Percentiles rank a stretch among this genome's conserved stretches.
These are phyloP conservation scores for Brachypteracias leptosomus DNA, from an alignment of 2,113 vertebrate species.

Conservation along the genomic window DNA sequence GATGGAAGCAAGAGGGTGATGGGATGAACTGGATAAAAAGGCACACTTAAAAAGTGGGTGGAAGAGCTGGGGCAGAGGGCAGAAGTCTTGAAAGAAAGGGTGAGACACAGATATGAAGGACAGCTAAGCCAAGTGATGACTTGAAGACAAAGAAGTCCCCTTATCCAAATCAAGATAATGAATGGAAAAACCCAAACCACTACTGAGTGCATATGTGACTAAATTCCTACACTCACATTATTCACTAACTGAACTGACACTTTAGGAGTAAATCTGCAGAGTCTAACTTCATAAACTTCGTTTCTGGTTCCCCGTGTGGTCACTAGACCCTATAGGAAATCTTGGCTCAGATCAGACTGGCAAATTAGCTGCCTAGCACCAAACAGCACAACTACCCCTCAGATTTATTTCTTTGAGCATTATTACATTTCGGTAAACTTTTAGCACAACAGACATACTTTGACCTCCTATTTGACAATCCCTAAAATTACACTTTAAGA, in stretches of 20 bases:
- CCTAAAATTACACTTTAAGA: not conserved
- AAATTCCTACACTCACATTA: not conserved
- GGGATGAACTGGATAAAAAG: not conserved
- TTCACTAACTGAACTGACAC: not conserved
- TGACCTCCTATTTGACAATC: not conserved
- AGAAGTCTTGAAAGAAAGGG: not conserved
- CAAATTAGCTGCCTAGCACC: not conserved
- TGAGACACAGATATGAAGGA: not conserved
- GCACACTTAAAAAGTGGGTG: not conserved
- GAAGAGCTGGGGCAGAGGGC: not conserved
- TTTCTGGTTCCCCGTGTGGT: not conserved
- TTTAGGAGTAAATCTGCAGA: not conserved
- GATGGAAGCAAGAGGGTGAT: not conserved
- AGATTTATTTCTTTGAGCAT: not conserved
- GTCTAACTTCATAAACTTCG: not conserved
- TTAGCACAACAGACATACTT: not conserved
- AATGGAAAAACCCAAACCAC: not conserved
- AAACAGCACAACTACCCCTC: not conserved
- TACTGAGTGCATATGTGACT: not conserved
- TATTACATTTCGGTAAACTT: not conserved
- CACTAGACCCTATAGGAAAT: not conserved
- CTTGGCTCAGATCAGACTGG: not conserved
- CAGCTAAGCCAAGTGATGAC: not conserved
- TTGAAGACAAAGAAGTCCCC: not conserved
- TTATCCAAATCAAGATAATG: not conserved